A percentile compares a stretch with the other conserved stretches of the same genome.
These are phyloP conservation scores for Gasterosteus aculeatus DNA, from an alignment of 2,113 vertebrate species.

Conservation along the genomic window DNA sequence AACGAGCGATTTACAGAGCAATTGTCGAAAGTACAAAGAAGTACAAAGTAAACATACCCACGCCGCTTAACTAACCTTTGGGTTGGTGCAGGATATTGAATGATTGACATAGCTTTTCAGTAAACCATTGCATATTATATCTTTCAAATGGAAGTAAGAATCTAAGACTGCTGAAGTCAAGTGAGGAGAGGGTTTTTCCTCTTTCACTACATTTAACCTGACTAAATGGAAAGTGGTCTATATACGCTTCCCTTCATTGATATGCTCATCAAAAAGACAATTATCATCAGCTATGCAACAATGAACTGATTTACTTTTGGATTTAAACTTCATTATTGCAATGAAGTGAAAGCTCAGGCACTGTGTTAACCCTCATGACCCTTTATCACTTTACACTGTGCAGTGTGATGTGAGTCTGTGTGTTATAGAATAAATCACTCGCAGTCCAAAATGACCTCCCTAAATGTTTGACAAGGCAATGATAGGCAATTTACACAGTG, in stretches of 20 bases:
- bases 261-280: not conserved
- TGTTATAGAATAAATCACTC: slow-evolving; percentile 16
- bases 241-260: not conserved
- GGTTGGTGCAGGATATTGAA: not conserved
- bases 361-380: not conserved
- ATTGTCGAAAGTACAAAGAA: too few relatives aligned
- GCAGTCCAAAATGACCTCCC: not conserved
- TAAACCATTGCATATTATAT: not conserved
- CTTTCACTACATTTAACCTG: not conserved
- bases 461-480: not conserved
- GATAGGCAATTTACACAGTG: not conserved
- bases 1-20: too few relatives aligned
- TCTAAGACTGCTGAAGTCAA: not conserved
- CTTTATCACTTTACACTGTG: not conserved
- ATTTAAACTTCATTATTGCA: slow-evolving; percentile 12
- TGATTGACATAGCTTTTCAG: not conserved
- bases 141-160: not conserved
- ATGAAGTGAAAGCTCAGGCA: not conserved
- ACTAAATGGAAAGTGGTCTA: not conserved
- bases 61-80: not conserved
- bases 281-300: not conserved
- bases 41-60: too few relatives aligned
- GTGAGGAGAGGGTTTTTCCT: not conserved
- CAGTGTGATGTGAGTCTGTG: slow-evolving; percentile 1
- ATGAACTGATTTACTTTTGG: slow-evolving; percentile 4